Evolutionary conservation across 2,113 vertebrate genomes (phyloP), one percentile per base, ranked within the genome.

Genomic region (Limnothrissa miodon): DNA sequence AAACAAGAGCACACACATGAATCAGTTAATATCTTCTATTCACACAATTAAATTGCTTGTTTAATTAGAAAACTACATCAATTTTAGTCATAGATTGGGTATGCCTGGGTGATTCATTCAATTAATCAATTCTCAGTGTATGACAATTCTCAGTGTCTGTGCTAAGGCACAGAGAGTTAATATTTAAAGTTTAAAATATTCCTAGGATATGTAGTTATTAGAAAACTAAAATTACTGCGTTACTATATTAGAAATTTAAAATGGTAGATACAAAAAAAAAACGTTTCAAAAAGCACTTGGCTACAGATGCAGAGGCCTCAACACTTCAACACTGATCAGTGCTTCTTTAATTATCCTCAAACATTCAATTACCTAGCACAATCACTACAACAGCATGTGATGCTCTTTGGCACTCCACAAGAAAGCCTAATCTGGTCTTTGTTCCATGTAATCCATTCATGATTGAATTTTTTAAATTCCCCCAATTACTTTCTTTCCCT

Each of bases 391-490:
- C 10, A 33, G 10, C 66, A 74, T 74, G 66, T 36, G 25, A 9
- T 36, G 29, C 11, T 74, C 66, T 74, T 36, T 33, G 11, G 15
- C 29, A 74, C 66, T 36, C 9, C 29, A 36, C 9, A 74, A 70
- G 29, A 70, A 70, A 15, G 29, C 33, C 23, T 66, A 66, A 66
- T 66, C 59, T 66, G 59, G 11, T 48, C 59, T 66, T 66, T 66
- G 59, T 66, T 66, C 59, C 59, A 66, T 66, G 25, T 66, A 66
- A 66, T 66, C 59, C 59, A 66, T 25, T 66, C n/a, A 29, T 59
- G n/a, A 66, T 66, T 66, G 59, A 66, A 15, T 36, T 74, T 33
- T 36, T 74, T 36, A 36, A 74, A 36, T 33, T 74, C 29, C 29
- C 36, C 33, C 29, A 66, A 66, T 66, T 66, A 29, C 59, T 66